Base-by-base conservation (phyloP, 2,888 invertebrate species). In the Tenodera sinensis region DNA sequence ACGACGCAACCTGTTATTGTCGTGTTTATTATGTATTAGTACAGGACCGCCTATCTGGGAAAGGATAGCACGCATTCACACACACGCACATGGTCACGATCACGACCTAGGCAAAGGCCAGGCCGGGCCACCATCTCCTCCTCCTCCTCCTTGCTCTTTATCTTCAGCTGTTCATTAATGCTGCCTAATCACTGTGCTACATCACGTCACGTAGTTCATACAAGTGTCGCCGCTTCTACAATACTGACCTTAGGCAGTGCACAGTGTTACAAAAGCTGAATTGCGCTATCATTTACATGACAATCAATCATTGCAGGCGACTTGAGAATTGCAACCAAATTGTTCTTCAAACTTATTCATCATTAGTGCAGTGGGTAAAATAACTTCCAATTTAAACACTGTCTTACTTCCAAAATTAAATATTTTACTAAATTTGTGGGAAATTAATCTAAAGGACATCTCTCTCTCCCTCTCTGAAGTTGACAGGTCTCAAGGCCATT, bases 41-140 rank as follows among this genome's bases (percentile, higher is more conserved):
- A 87, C 34, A 82, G 83, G 83, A 27, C 83, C 87, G 83, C 83
- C 83, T 71, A 71, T 71, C 87, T 34, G 47, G 54, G 85, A 47
- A n/a, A 87, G 12, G 82, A 81, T 28, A 30, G 28, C 87, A 87
- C 87, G 87, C 87, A 87, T 30, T 30, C 87, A 87, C 83, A 87
- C 87, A 28, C 83, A 87, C 87, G 87, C 87, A 87, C 28, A 87
- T 27, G 87, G 87, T 87, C 87, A 87, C 87, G 87, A 87, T 87
- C 87, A 87, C 87, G 87, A 87, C 87, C 87, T 87, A 87, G 87
- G 87, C 83, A 87, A 87, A 87, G 87, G 87, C 87, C 87, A 87
- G 30, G 87, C 87, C 42, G 34, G 87, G 87, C 54, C 54, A 34
- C 54, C 54, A 34, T 71, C 86, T 34, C 82, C 83, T 42, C 81